Percentiles rank a stretch among this genome's conserved stretches.
Conservation (phyloP, 2,797 vertebrate genomes). For the Lepidocolaptes lacrymiger region DNA sequence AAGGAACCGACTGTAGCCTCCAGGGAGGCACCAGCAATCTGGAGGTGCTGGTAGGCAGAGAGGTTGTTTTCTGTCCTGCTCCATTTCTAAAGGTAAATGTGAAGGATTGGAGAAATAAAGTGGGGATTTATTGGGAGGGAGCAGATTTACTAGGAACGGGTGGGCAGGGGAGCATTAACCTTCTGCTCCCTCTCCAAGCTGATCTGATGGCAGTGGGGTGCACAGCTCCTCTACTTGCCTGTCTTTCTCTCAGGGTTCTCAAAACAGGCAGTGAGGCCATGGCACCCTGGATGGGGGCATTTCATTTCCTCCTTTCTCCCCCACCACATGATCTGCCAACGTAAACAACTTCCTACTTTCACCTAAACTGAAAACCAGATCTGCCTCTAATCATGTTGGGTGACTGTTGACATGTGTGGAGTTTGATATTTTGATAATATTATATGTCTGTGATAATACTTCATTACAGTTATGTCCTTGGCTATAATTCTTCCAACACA, state of each 20-base stretch:
- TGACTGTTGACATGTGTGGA: constrained; percentile 42
- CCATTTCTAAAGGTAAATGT: not conserved
- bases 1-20: not conserved
- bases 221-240: not conserved
- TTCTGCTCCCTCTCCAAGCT: not conserved
- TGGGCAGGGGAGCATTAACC: not conserved
- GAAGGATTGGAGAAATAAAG: not conserved
- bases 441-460: constrained; percentile 41
- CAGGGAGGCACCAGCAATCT: not conserved
- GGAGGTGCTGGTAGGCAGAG: not conserved
- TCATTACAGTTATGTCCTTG: constrained; percentile 47
- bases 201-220: fast-evolving
- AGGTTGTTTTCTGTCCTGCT: not conserved
- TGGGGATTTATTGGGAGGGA: constrained; percentile 1
- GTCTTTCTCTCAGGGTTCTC: not conserved
- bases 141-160: constrained; percentile 11
- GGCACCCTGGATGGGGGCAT: not conserved
- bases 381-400: constrained; percentile 3
- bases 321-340: not conserved
- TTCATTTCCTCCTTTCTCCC: constrained; percentile 18
- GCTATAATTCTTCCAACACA: constrained; percentile 57
- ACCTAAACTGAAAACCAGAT: constrained; percentile 26
- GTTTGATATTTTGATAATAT: constrained; percentile 60
- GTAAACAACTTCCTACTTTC: constrained; percentile 15
- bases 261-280: not conserved